These are phyloP conservation scores for Salvelinus fontinalis DNA, from an alignment of 2,113 vertebrate genomes.

Conservation along the genomic window DNA sequence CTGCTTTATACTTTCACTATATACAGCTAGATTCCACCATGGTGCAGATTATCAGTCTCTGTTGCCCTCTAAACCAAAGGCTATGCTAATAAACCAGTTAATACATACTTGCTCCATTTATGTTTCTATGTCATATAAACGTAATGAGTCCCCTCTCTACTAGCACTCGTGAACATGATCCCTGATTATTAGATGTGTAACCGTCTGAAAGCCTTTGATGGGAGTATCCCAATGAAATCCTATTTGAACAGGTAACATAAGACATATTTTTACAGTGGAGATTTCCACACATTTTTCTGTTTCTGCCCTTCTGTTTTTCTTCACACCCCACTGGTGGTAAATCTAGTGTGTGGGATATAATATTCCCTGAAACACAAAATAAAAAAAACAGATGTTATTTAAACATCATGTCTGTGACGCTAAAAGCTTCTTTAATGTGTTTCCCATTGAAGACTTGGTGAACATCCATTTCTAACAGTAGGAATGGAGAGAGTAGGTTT, in stretches of 20 bases:
- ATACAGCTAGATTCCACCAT: too few species aligned
- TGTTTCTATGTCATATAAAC: not conserved
- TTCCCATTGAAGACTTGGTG: not conserved
- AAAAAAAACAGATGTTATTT: not conserved
- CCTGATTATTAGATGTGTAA: not conserved
- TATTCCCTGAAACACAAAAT: not conserved
- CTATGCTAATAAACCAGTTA: not conserved
- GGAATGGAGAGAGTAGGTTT: not conserved
- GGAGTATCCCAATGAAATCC: not conserved
- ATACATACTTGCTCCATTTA: not conserved
- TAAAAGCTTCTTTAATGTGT: not conserved
- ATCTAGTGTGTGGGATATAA: not conserved
- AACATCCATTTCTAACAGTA: constrained; percentile 8
- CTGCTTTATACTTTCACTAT: too few species aligned
- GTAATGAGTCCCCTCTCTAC: not conserved
- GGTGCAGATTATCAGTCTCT: too few species aligned
- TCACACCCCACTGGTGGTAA: not conserved
- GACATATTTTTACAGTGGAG: not conserved
- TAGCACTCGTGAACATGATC: not conserved
- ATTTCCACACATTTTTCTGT: not conserved
- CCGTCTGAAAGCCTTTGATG: not conserved
- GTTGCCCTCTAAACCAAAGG: too few species aligned
- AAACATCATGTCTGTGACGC: not conserved
- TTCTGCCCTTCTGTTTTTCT: constrained; percentile 6
- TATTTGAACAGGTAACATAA: not conserved